Evolutionary conservation across 2,113 vertebrate species (phyloP), one percentile per base, ranked within the genome.

Genomic region (Mesocricetus auratus): DNA sequence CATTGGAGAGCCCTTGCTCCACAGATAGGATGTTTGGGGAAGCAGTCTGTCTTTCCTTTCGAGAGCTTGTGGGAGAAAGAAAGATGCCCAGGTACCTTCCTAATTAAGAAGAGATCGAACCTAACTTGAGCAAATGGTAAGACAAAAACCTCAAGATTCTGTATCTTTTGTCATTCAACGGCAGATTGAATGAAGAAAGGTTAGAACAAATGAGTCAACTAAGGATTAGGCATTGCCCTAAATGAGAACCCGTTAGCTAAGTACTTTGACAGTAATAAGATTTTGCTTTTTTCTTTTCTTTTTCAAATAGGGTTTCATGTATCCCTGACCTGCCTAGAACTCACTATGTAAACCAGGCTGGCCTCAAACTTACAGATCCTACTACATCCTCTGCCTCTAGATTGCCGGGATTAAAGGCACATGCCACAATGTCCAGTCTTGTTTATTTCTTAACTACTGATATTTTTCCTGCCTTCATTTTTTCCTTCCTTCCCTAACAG

Each of bases 191-290:
- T 73, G 17, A 58, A 78, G 29, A 95, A 77, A 96, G 75, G 2
- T 36, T 60, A 39, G 62, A 94, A 82, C 16, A 50, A 92, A 90
- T 68, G 26, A 94, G 58, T 78, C 53, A 90, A 74, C 33, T 89
- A 26, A 74, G 62, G 24, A 36, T 26, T 83, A 60, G 22, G 29
- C 29, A 78, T 17, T 36, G 16, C 21, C 17, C 68, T 71, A n/a
- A 3, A 22, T 19, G n/a, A 71, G 8, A 3, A 21, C 7, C 19
- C 7, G 26, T 26, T 45, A 26, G 22, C 22, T 75, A 45, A 24
- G 79, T 60, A 73, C 19, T 73, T 39, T n/a, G 53, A 60, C 6
- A 82, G 36, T 53, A 42, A 77, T 74, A 79, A 56, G 9, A 36
- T 92, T 79, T 64, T 39, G 3, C 47, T 56, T 36, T 1, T 10